Percentiles rank a stretch among this genome's conserved stretches.
Evolutionary conservation across 2,113 vertebrate species (phyloP).

Genomic region (Ailurus styani): DNA sequence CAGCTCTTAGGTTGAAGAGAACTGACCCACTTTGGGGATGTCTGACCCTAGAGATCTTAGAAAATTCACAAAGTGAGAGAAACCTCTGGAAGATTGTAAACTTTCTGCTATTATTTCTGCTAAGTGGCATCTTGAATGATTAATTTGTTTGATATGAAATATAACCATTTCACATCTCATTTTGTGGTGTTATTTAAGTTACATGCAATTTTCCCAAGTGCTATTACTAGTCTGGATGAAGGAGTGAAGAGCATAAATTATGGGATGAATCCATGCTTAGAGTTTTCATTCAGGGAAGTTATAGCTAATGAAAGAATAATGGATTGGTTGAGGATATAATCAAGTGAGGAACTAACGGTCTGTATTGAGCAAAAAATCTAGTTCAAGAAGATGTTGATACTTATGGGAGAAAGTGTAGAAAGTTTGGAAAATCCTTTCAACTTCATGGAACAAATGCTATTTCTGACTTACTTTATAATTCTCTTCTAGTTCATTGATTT

Average conservation of each 20-base stretch:
- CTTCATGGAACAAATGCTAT: not conserved
- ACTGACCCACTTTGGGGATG: not conserved
- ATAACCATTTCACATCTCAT: not conserved
- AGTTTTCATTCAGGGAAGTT: not conserved
- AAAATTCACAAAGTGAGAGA: not conserved
- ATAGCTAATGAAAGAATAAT: not conserved
- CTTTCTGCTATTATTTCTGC: not conserved
- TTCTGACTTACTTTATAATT: not conserved
- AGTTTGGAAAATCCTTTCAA: not conserved
- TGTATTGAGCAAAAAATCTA: not conserved
- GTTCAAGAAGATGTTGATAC: not conserved
- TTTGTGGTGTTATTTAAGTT: not conserved
- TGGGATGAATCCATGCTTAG: not conserved
- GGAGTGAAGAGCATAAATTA: not conserved
- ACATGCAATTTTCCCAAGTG: not conserved
- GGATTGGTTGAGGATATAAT: not conserved
- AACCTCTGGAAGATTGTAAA: not conserved
- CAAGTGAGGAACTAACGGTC: not conserved
- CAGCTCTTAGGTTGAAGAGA: not conserved
- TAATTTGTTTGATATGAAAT: not conserved
- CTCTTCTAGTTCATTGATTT: not conserved
- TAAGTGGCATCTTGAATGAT: not conserved
- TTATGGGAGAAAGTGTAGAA: not conserved
- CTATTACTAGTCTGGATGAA: not conserved
- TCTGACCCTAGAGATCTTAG: not conserved